Percentiles rank a stretch among this genome's conserved stretches.
These are phyloP conservation scores for Galleria mellonella DNA, from an alignment of 1,140 invertebrate genomes.

Conservation along the genomic window DNA sequence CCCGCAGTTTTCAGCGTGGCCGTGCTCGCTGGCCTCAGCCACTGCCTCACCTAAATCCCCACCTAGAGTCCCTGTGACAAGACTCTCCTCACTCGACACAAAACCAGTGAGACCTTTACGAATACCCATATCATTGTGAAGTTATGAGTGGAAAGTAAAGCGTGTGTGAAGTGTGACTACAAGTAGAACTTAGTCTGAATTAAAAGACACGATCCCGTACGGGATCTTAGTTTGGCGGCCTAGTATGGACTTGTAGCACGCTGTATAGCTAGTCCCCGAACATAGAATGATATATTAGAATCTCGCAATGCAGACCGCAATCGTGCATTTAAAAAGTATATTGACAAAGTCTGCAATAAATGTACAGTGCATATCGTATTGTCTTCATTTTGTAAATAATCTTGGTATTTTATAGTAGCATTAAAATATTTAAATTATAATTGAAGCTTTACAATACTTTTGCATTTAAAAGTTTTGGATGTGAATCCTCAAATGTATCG, in stretches of 20 bases:
- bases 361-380: slow-evolving; percentile 63
- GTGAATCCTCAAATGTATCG: slow-evolving; percentile 24
- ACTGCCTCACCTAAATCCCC: slow-evolving; percentile 21
- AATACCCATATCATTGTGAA: slow-evolving; percentile 40
- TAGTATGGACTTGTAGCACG: background rate
- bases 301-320: slow-evolving; percentile 5
- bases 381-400: slow-evolving; percentile 63
- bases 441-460: slow-evolving; percentile 33
- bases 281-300: background rate
- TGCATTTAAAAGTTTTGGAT: slow-evolving; percentile 37
- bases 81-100: background rate
- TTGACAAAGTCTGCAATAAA: slow-evolving; percentile 20
- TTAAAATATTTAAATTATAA: slow-evolving; percentile 22
- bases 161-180: slow-evolving; percentile 12
- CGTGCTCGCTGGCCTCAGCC: slow-evolving; percentile 5
- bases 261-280: no score
- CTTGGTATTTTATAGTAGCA: slow-evolving; percentile 22
- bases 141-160: slow-evolving; percentile 17
- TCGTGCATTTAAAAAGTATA: slow-evolving; percentile 12
- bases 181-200: slow-evolving; percentile 17
- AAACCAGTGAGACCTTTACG: slow-evolving; percentile 15
- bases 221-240: background rate
- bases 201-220: slow-evolving; percentile 10
- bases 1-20: slow-evolving; percentile 13
- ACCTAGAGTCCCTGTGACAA: slow-evolving; percentile 1